Evolutionary conservation across 2,113 vertebrate genomes (phyloP).

Genomic region (Chroicocephalus ridibundus): DNA sequence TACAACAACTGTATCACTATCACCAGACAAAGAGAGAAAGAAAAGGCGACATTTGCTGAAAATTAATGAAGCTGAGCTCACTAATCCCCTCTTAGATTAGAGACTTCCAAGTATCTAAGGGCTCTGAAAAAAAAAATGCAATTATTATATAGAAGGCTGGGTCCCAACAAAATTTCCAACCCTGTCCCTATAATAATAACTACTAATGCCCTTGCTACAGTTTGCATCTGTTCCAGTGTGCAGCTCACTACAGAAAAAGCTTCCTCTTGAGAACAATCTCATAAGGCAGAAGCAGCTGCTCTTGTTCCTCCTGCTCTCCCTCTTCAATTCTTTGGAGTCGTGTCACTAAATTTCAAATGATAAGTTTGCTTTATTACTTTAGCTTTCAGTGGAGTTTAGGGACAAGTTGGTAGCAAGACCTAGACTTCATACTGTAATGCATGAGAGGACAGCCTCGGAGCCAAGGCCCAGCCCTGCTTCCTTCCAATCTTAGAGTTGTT

Average conservation of each 20-base stretch:
- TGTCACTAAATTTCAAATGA: constrained; percentile 67
- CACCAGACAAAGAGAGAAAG: neutral
- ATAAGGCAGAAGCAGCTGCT: constrained; percentile 71
- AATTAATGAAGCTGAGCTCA: constrained; percentile 40
- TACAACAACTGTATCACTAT: neutral
- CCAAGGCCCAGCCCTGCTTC: neutral
- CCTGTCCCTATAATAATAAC: constrained; percentile 37
- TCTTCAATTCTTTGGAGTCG: constrained; percentile 42
- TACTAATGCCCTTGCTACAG: constrained; percentile 46
- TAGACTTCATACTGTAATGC: constrained; percentile 33
- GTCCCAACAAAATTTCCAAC: constrained; percentile 39
- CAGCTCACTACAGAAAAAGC: constrained; percentile 22
- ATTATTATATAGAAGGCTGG: constrained; percentile 10
- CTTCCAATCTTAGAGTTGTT: neutral
- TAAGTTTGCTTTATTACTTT: constrained; percentile 62
- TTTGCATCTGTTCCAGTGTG: constrained; percentile 49
- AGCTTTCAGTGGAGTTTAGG: constrained; percentile 29
- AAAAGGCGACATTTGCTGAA: constrained; percentile 4
- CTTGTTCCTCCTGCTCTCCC: constrained; percentile 44
- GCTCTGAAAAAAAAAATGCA: neutral
- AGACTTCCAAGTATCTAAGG: neutral
- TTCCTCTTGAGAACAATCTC: constrained; percentile 57
- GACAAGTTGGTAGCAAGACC: constrained; percentile 15
- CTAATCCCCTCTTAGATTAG: constrained; percentile 28
- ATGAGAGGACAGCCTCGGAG: neutral